Percentiles rank a stretch among this genome's conserved stretches.
These are phyloP conservation scores for Drosophila kambysellisi DNA, from an alignment of 2,888 invertebrate genomes.

Conservation along the genomic window DNA sequence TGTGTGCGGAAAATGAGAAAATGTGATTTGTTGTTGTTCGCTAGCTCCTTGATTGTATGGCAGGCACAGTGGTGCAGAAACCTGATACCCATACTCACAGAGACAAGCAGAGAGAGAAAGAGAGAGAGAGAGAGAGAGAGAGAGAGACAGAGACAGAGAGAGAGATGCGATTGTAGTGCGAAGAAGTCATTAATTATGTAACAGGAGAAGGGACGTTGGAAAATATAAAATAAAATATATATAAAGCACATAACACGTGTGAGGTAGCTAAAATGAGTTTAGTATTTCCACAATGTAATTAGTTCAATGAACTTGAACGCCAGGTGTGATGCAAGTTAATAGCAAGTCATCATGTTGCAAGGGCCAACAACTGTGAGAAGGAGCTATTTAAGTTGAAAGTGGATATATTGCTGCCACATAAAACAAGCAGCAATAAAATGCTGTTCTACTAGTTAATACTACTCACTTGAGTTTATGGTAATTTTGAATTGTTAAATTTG, in stretches of 20 bases:
- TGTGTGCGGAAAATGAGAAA: slow-evolving; percentile 52
- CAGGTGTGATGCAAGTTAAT: slow-evolving; percentile 1
- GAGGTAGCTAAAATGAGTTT: slow-evolving; percentile 5
- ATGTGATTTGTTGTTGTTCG: slow-evolving; percentile 61
- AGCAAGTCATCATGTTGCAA: neutral
- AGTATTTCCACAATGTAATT: neutral
- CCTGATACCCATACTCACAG: slow-evolving; percentile 19
- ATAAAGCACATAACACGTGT: slow-evolving; percentile 2
- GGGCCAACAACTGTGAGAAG: neutral
- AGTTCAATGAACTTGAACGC: slow-evolving; percentile 12
- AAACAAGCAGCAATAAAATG: neutral
- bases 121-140: neutral
- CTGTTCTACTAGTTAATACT: neutral
- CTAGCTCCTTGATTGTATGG: slow-evolving; percentile 31
- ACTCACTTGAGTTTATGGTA: neutral
- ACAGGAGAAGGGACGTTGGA: slow-evolving; percentile 29
- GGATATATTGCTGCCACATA: neutral
- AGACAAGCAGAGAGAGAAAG: neutral
- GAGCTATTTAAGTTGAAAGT: neutral
- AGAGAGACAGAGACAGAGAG: no score
- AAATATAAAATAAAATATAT: neutral
- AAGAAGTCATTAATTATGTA: slow-evolving; percentile 60
- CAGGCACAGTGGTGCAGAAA: slow-evolving; percentile 21
- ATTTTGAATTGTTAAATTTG: no score
- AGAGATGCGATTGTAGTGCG: slow-evolving; percentile 15